Evolutionary conservation across 2,888 invertebrate genomes (phyloP), one percentile per base, ranked within the genome.

Genomic region (Papilio gigon): DNA sequence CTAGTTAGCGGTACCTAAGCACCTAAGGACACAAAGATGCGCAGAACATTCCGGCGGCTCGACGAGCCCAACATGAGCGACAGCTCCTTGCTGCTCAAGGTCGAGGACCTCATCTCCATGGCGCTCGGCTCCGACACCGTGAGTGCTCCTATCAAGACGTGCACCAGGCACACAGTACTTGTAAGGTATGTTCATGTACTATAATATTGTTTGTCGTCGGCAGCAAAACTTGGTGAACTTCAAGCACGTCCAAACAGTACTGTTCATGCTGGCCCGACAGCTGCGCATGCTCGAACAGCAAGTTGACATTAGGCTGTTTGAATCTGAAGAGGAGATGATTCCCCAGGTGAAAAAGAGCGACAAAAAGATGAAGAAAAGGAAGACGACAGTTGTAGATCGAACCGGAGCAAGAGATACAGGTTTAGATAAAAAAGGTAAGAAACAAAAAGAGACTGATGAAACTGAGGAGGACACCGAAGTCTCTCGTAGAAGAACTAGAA

Each of bases 261-360:
- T 91, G 4, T 81, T 84, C 56, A 86, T 89, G 47, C 69, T 90
- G 30, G 90, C 90, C 12, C 79, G 86, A 0, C 88, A 89, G 44
- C 76, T 88, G 78, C 85, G 88, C 0, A 61, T 90, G 72, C 76
- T 90, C 1, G 82, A 87, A 70, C 86, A 86, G 42, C 78, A 80
- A 20, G 88, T 89, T 0, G 87, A 88, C 70, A 76, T 89, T 4
- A 76, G 76, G 67, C 69, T 80, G 8, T 33, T 70, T 2, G 78
- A 79, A 8, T 9, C 71, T 65, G 8, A 76, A 76, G 71, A 71
- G 25, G 70, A 65, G 67, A 68, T 44, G 62, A 50, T 64, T 37
- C 63, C 17, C 17, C 64, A 65, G 62, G 63, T 22, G 65, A 68
- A 22, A 66, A 11, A 66, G 69, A 61, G 72, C 70, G 47, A 70